Percentiles rank a stretch among this genome's conserved stretches.
phyloP scores from a whole-genome alignment of 2,797 vertebrate species.

The Halcyon chelicuti region DNA sequence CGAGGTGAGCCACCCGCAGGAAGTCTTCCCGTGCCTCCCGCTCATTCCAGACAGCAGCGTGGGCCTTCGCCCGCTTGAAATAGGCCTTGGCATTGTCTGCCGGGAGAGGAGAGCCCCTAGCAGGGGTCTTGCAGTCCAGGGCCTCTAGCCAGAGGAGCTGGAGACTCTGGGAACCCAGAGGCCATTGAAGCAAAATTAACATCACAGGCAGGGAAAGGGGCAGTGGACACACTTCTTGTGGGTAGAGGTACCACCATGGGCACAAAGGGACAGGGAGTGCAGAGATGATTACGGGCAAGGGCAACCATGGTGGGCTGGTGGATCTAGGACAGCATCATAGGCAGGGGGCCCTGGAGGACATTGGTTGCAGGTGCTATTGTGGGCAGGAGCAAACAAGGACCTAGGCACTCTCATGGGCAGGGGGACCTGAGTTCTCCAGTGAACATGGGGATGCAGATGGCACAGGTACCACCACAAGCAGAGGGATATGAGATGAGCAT shows the following conservation, averaged over 20 bases:
- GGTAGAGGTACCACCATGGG: not conserved
- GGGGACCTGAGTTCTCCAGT: not conserved
- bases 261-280: not conserved
- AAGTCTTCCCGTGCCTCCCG: constrained; percentile 74
- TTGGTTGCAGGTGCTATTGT: fast-evolving
- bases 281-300: not conserved
- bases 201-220: not conserved
- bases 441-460: not conserved
- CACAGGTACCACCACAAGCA: not conserved
- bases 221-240: too few species aligned
- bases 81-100: constrained; percentile 79
- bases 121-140: not conserved
- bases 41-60: constrained; percentile 80
- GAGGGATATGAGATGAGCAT: fast-evolving
- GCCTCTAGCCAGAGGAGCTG: not conserved
- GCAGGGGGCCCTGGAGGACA: too few species aligned
- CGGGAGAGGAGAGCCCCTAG: not conserved
- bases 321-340: not conserved
- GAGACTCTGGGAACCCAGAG: not conserved
- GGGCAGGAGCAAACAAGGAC: not conserved
- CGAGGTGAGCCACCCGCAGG: constrained; percentile 70
- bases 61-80: constrained; percentile 82
- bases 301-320: not conserved
- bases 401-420: not conserved
- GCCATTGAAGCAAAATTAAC: fast-evolving